These are phyloP conservation scores for Gymnoscopelus braueri DNA, from an alignment of 2,797 vertebrate genomes.

Conservation along the genomic window DNA sequence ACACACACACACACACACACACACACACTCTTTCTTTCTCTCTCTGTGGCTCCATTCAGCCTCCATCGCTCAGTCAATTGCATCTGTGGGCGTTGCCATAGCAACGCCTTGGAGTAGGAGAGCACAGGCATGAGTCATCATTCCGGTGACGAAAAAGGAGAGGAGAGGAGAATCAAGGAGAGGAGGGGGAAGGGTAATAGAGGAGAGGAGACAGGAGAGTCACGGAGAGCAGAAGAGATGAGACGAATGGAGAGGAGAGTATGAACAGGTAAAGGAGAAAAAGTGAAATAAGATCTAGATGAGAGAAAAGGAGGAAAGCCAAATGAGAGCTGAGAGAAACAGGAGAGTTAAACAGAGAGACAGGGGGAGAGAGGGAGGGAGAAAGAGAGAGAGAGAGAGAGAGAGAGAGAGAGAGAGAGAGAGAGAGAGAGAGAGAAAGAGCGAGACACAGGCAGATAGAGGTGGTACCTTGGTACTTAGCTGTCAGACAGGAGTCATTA, in stretches of 20 bases:
- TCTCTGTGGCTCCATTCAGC: slow-evolving; percentile 38
- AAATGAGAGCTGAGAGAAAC: too few species aligned
- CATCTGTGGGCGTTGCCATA: slow-evolving; percentile 71
- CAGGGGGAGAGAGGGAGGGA: neutral
- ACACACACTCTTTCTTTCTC: slow-evolving; percentile 6
- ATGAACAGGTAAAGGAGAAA: too few species aligned
- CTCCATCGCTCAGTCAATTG: slow-evolving; percentile 60
- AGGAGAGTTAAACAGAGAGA: neutral
- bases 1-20: too few species aligned
- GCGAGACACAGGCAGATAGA: neutral
- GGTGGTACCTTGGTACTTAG: neutral
- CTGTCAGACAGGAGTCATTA: slow-evolving; percentile 39
- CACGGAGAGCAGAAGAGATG: neutral
- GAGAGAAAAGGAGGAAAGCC: neutral
- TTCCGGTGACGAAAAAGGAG: slow-evolving; percentile 26
- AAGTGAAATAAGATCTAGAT: too few species aligned
- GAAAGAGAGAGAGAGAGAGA: neutral
- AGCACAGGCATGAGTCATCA: slow-evolving; percentile 77
- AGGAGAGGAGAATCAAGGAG: neutral
- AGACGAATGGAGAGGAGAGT: neutral
- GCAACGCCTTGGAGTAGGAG: slow-evolving; percentile 68
- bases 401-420: neutral
- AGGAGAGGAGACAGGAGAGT: too few species aligned
- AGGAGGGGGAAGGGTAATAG: too few species aligned
- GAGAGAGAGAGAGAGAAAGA: neutral